Evolutionary conservation across 2,888 invertebrate species (phyloP), one percentile per base, ranked within the genome.

Genomic region (Buathra laborator): DNA sequence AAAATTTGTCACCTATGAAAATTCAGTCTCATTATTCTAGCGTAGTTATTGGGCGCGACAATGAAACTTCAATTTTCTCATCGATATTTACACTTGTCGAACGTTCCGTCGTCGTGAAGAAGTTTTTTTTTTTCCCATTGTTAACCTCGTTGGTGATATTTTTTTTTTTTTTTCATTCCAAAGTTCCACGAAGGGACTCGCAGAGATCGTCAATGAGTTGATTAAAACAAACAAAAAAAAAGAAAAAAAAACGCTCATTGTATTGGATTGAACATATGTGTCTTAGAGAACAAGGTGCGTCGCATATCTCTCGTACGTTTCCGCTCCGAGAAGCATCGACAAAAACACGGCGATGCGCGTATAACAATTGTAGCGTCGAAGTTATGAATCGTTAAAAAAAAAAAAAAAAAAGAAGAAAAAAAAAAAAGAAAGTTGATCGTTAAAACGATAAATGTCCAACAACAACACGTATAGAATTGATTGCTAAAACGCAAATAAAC

Each of bases 1-100:
- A 24, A 68, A 56, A 78, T 70, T 70, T 70, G 70, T 78, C 70
- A 78, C 78, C 78, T 78, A 78, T 78, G 70, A 78, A 78, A 78
- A 78, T 59, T 64, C 75, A 75, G 64, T 75, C 75, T 71, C 70
- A 78, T 71, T 59, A 44, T 48, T 75, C 75, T 48, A 64, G 62
- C 75, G 64, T 37, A 75, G 48, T 62, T 59, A 59, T 59, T n/a
- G 59, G 48, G 32, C 64, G 75, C 75, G 75, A 75, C 64, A 51
- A 51, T 48, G 66, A 77, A 75, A 84, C 64, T 85, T 46, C 56
- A 71, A 53, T 72, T 67, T 80, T 24, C 19, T 66, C 48, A 32
- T 75, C 44, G 51, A 51, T 75, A 75, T 75, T 66, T 75, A 75
- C 75, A 75, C 66, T 66, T 24, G 37, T 66, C 43, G 43, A 75